These are phyloP conservation scores for Urocyon cinereoargenteus DNA, from an alignment of 2,797 vertebrate genomes.

Conservation along the genomic window DNA sequence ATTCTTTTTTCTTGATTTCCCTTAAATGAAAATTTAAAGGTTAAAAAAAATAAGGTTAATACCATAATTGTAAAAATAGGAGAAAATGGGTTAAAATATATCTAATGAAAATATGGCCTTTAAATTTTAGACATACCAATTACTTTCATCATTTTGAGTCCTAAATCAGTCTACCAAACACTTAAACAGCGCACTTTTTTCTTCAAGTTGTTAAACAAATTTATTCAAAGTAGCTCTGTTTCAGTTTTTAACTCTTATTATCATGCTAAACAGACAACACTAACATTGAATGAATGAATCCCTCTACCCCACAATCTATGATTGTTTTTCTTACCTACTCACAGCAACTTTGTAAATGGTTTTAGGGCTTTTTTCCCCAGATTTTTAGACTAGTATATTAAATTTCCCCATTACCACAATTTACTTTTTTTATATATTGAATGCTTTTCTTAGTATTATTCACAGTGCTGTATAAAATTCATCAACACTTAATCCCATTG, in stretches of 20 bases:
- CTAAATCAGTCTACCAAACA: not conserved
- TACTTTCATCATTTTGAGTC: not conserved
- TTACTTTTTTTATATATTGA: not conserved
- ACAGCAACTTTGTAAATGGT: not conserved
- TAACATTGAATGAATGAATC: not conserved
- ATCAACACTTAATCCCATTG: not conserved
- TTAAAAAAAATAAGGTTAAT: not conserved
- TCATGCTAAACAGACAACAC: not conserved
- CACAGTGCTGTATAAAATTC: not conserved
- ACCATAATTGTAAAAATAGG: not conserved
- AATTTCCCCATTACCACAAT: not conserved
- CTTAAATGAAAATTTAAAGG: not conserved
- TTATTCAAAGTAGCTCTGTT: not conserved
- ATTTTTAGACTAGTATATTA: not conserved
- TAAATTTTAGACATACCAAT: not conserved
- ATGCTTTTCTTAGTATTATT: not conserved
- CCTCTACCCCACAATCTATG: not conserved
- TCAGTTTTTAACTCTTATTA: not conserved
- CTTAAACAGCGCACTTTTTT: not conserved
- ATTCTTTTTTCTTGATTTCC: not conserved
- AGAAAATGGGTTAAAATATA: not conserved
- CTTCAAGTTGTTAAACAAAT: not conserved
- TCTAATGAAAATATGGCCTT: not conserved
- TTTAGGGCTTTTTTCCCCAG: not conserved
- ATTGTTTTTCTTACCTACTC: not conserved